Percentiles rank a stretch among this genome's conserved stretches.
These are phyloP conservation scores for Proterorhinus semilunaris DNA, from an alignment of 2,113 vertebrate genomes.

Conservation along the genomic window DNA sequence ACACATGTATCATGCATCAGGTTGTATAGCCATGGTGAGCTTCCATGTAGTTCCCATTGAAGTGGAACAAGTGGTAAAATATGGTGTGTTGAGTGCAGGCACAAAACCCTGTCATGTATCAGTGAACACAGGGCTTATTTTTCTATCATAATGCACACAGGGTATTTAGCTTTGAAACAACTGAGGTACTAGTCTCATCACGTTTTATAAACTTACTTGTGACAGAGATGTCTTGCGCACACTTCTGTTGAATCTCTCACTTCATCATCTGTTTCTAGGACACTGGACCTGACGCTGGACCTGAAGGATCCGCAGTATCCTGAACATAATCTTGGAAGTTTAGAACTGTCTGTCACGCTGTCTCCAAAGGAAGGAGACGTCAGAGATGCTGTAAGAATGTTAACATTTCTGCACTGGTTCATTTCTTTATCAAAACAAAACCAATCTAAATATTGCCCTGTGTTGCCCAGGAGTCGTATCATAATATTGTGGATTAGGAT, in stretches of 20 bases:
- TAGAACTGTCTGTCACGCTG: slow-evolving; percentile 82
- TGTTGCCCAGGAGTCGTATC: not conserved
- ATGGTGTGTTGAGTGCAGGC: too few relatives aligned
- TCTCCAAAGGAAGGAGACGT: slow-evolving; percentile 84
- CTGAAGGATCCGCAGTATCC: slow-evolving; percentile 92
- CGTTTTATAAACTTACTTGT: not conserved
- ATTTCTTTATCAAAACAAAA: not conserved
- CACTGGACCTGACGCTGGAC: slow-evolving; percentile 84
- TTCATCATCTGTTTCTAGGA: slow-evolving; percentile 66
- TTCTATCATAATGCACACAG: too few relatives aligned
- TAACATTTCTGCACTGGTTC: not conserved
- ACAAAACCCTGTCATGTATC: too few relatives aligned
- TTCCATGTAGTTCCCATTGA: too few relatives aligned
- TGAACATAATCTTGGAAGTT: slow-evolving; percentile 86
- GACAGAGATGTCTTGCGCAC: not conserved
- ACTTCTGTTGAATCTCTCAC: not conserved
- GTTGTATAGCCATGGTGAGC: too few relatives aligned
- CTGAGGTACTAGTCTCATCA: too few relatives aligned
- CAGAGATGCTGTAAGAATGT: slow-evolving; percentile 83
- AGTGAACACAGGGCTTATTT: too few relatives aligned
- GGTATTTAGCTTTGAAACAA: too few relatives aligned
- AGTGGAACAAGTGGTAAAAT: too few relatives aligned
- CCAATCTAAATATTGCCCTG: not conserved
- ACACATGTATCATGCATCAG: too few relatives aligned
- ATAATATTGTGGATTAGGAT: not conserved